Evolutionary conservation across 1,140 invertebrate species (phyloP).

Genomic region (Andricus grossulariae): DNA sequence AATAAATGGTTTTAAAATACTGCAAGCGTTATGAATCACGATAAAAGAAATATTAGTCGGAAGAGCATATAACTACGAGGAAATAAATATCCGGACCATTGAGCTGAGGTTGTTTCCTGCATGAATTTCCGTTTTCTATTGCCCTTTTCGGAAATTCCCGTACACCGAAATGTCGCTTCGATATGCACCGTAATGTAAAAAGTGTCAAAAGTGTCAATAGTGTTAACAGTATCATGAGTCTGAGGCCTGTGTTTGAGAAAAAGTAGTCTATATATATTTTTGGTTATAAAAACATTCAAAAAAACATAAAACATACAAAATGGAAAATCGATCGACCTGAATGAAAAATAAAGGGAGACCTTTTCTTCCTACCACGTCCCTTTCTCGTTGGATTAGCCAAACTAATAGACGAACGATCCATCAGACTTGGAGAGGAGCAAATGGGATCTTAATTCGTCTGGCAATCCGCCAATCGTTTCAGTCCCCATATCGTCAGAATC

Average conservation of each 20-base stretch:
- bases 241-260: too few species aligned
- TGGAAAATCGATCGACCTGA: constrained; percentile 12
- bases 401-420: constrained; percentile 48
- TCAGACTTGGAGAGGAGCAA: constrained; percentile 48
- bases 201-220: too few species aligned
- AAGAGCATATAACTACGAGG: neutral
- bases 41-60: neutral
- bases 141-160: constrained; percentile 5
- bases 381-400: constrained; percentile 46
- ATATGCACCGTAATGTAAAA: neutral
- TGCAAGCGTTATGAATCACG: neutral
- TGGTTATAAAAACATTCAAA: neutral
- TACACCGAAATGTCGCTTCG: neutral
- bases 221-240: too few species aligned
- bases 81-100: constrained; percentile 22
- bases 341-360: neutral
- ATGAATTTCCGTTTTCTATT: neutral
- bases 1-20: too few species aligned
- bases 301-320: neutral
- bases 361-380: neutral
- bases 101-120: neutral
- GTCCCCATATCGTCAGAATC: constrained; percentile 18
- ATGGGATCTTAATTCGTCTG: constrained; percentile 58
- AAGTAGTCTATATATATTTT: too few species aligned
- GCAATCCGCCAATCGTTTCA: constrained; percentile 46